phyloP scores from a whole-genome alignment of 1,140 invertebrate species.

The Phocides pigmalion region DNA sequence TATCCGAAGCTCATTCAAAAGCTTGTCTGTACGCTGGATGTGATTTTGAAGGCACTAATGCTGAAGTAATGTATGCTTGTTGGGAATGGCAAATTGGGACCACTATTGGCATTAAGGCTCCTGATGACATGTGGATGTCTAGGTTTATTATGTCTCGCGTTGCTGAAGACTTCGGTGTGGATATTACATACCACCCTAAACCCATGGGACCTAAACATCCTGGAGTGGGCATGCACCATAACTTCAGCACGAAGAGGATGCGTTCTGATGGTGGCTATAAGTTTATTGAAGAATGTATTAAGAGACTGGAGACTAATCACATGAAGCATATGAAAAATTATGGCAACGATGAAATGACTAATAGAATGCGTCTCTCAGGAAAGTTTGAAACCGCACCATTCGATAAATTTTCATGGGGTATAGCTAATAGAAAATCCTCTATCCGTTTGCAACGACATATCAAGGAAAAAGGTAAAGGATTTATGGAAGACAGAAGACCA shows the following conservation, averaged over 20 bases:
- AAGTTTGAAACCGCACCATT: constrained; percentile 94
- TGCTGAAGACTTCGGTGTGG: constrained; percentile 96
- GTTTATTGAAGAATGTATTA: constrained; percentile 90
- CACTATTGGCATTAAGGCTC: constrained; percentile 91
- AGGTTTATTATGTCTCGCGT: constrained; percentile 93
- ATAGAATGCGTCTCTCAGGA: constrained; percentile 94
- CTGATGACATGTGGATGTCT: constrained; percentile 96
- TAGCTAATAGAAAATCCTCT: constrained; percentile 91
- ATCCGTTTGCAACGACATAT: constrained; percentile 92
- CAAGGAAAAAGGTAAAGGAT: constrained; percentile 94
- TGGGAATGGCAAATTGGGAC: constrained; percentile 92
- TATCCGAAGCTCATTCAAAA: constrained; percentile 88
- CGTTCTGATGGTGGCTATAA: constrained; percentile 90
- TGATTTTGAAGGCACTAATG: constrained; percentile 95
- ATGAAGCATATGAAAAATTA: constrained; percentile 95
- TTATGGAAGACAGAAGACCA: constrained; percentile 96
- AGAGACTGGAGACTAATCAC: constrained; percentile 92
- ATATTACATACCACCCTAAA: constrained; percentile 95
- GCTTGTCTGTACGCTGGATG: constrained; percentile 95
- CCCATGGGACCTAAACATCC: constrained; percentile 97
- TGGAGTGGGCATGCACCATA: constrained; percentile 95
- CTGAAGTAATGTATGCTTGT: constrained; percentile 97
- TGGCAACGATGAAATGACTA: constrained; percentile 93
- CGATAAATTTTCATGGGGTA: constrained; percentile 90
- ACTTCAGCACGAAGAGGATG: constrained; percentile 96